A percentile compares a stretch with the other conserved stretches of the same genome.
These are phyloP conservation scores for Emydocephalus ijimae DNA, from an alignment of 2,113 vertebrate genomes.

Conservation along the genomic window DNA sequence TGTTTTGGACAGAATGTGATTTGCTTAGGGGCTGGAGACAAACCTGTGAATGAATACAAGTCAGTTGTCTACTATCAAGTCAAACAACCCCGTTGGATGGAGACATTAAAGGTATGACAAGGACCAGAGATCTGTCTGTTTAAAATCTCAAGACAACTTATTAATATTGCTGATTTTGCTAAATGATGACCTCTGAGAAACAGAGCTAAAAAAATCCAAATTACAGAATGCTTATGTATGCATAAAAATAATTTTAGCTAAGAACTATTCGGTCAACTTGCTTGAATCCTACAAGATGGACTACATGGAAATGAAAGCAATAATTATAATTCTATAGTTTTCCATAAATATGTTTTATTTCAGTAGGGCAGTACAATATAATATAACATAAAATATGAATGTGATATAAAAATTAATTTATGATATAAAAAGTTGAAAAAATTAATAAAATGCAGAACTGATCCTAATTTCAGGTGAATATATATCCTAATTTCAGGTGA, in stretches of 20 bases:
- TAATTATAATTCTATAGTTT: neutral
- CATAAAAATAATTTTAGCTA: neutral
- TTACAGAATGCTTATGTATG: neutral
- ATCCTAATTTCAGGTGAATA: neutral
- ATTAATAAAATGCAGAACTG: neutral
- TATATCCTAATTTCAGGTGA: neutral
- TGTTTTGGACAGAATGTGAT: slow-evolving; percentile 76
- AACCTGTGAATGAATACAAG: slow-evolving; percentile 82
- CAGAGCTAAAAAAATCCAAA: slow-evolving; percentile 7
- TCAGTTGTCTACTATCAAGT: slow-evolving; percentile 96
- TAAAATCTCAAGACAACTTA: neutral
- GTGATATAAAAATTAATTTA: neutral
- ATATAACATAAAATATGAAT: neutral
- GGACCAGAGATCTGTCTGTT: accelerated
- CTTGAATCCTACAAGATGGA: no score
- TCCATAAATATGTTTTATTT: neutral
- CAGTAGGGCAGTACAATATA: neutral
- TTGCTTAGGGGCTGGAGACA: slow-evolving; percentile 92
- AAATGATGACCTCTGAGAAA: neutral
- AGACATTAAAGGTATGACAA: slow-evolving; percentile 86
- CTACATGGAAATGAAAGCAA: neutral
- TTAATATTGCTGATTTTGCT: neutral
- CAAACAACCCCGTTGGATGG: slow-evolving; percentile 97
- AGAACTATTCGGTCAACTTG: neutral
- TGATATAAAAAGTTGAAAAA: neutral